phyloP scores from a whole-genome alignment of 2,797 vertebrate genomes.

The Holocentrus rufus region DNA sequence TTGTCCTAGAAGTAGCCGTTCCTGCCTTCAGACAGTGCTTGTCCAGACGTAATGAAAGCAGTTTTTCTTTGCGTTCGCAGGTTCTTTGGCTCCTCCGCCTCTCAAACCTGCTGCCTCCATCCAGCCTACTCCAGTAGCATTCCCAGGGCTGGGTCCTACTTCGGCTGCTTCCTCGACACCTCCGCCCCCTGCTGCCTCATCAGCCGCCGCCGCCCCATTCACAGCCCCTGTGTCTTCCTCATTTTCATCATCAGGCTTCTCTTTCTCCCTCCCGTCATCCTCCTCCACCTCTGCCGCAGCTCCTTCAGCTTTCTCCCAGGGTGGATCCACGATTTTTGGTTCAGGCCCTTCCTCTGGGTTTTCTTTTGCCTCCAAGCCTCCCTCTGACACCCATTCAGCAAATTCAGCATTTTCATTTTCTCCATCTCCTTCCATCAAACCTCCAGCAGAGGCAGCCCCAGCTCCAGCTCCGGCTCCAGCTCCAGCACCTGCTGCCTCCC shows the following conservation, averaged over 20 bases:
- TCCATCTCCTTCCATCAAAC: constrained; percentile 66
- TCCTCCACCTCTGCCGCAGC: constrained; percentile 50
- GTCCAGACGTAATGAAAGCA: constrained; percentile 14
- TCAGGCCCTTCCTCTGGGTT: constrained; percentile 64
- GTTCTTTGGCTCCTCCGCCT: constrained; percentile 54
- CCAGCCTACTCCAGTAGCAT: constrained; percentile 51
- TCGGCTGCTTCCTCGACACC: constrained; percentile 50
- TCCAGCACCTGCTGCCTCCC: constrained; percentile 45
- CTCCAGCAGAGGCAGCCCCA: constrained; percentile 31
- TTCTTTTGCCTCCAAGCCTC: constrained; percentile 74
- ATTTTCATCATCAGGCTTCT: constrained; percentile 69
- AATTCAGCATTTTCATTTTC: constrained; percentile 77
- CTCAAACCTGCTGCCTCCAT: constrained; percentile 54
- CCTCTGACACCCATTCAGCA: constrained; percentile 61
- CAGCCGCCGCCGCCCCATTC: constrained; percentile 62
- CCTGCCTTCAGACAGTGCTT: constrained; percentile 3
- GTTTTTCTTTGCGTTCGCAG: constrained; percentile 53
- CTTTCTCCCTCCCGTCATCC: constrained; percentile 54
- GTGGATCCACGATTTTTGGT: constrained; percentile 51
- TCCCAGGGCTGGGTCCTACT: constrained; percentile 58
- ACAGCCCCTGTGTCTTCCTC: constrained; percentile 71
- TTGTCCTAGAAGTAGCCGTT: neutral
- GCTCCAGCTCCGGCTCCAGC: constrained; percentile 49
- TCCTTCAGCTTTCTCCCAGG: constrained; percentile 67
- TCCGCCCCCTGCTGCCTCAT: constrained; percentile 43